Base-by-base conservation (phyloP, 2,113 vertebrate genomes). In the Prochilodus magdalenae region DNA sequence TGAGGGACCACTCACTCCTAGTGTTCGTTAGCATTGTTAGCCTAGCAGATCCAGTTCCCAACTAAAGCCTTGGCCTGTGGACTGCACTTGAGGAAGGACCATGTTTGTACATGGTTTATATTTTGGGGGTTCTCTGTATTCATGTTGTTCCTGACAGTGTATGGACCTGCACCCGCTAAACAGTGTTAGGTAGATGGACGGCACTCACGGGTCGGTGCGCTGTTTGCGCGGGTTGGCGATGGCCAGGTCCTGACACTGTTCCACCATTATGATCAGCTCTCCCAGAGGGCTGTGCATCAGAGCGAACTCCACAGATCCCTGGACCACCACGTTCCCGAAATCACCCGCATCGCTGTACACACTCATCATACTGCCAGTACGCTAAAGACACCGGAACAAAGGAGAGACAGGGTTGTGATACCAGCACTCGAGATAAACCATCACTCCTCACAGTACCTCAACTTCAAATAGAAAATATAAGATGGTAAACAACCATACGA, bases 281-380 rank as follows among this genome's bases (percentile, higher is more conserved):
- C 83, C 86, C 2, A 73, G 40, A 6, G 82, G 83, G 40, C 86
- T 88, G 85, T 88, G 90, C 69, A 80, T 82, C 65, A 91, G 66
- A 3, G 83, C 81, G 22, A 91, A 91, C 84, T 90, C 87, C 69
- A 90, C 85, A 22, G 86, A 85, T 6, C 90, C 90, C 62, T 84
- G 88, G 44, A 90, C 84, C 12, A 47, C 3, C 55, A 91, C 80
- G 26, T 85, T 83, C 30, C 90, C 89, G 73, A 86, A 90, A 47
- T 91, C 90, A 13, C 90, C 90, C 1, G 90, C 89, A 12, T 91
- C 85, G 10, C 90, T 91, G 90, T 91, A 91, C 16, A 91, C 81
- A n/a, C 90, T 91, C 82, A 88, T 30, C 75, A 88, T 30, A 77
- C 90, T 91, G 16, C 83, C 82, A 14, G 83, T 88, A 29, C 79